These are phyloP conservation scores for Gymnothorax javanicus DNA, from an alignment of 2,797 vertebrate genomes.

Conservation along the genomic window DNA sequence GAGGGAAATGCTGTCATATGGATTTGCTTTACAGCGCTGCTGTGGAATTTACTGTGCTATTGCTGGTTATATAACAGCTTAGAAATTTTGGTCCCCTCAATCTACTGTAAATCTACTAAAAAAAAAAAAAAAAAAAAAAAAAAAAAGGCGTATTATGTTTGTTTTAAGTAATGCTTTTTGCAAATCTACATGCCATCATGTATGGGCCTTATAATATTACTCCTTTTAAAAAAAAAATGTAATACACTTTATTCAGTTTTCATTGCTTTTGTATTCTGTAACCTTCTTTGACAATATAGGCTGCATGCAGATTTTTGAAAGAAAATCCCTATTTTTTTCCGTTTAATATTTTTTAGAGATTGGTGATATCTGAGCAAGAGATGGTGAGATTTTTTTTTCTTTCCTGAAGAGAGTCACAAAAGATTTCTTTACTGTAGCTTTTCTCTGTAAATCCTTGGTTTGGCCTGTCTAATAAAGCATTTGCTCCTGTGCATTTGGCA, in stretches of 20 bases:
- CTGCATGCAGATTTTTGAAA: constrained; percentile 4
- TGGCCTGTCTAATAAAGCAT: constrained; percentile 19
- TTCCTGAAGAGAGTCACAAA: neutral
- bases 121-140: neutral
- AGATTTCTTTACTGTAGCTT: neutral
- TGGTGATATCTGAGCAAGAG: neutral
- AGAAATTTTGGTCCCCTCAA: neutral
- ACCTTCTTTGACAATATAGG: neutral
- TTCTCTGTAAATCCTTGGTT: constrained; percentile 12
- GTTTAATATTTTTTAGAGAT: constrained; percentile 8
- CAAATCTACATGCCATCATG: neutral
- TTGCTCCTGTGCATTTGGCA: constrained; percentile 13
- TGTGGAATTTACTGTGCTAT: constrained; percentile 17
- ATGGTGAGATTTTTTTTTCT: neutral
- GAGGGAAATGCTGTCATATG: constrained; percentile 23
- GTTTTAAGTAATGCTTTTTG: neutral
- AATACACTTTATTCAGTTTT: no score
- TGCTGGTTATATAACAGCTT: neutral
- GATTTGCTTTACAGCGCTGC: constrained; percentile 19
- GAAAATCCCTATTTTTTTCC: neutral
- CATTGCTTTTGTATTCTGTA: neutral
- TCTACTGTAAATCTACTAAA: neutral
- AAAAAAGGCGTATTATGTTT: neutral
- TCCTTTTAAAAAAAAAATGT: no score
- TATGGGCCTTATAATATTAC: no score